Evolutionary conservation across 2,797 vertebrate genomes (phyloP).

Genomic region (Pseudomugil tenellus): DNA sequence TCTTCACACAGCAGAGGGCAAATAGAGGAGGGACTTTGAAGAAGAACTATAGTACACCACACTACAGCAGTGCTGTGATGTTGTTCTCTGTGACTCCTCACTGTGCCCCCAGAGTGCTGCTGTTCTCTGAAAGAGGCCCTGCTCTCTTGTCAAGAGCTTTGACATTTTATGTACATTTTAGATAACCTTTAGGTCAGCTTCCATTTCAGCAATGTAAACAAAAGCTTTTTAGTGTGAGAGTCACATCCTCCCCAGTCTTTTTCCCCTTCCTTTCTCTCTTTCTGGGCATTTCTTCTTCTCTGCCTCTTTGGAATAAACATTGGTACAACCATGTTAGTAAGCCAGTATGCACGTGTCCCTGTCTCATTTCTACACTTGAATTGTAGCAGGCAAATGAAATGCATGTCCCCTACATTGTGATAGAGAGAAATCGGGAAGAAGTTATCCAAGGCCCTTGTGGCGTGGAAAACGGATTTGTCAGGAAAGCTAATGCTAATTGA

Average conservation of each 20-base stretch:
- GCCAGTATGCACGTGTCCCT: slow-evolving; percentile 19
- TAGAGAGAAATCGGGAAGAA: slow-evolving; percentile 72
- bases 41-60: slow-evolving; percentile 51
- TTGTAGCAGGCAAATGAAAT: slow-evolving; percentile 55
- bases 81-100: slow-evolving; percentile 59
- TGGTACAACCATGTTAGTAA: slow-evolving; percentile 10
- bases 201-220: slow-evolving; percentile 67
- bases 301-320: slow-evolving; percentile 26
- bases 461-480: slow-evolving; percentile 78
- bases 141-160: slow-evolving; percentile 64
- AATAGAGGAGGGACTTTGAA: slow-evolving; percentile 68
- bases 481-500: slow-evolving; percentile 88
- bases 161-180: slow-evolving; percentile 74
- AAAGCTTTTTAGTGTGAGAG: slow-evolving; percentile 60
- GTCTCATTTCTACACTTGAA: slow-evolving; percentile 68
- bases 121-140: slow-evolving; percentile 50
- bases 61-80: slow-evolving; percentile 54
- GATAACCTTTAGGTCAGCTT: slow-evolving; percentile 75
- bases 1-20: slow-evolving; percentile 72
- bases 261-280: neutral
- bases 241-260: slow-evolving; percentile 40
- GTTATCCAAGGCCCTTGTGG: slow-evolving; percentile 76
- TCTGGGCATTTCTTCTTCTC: slow-evolving; percentile 19
- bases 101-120: slow-evolving; percentile 55
- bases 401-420: slow-evolving; percentile 44